Base-by-base conservation (phyloP, 2,797 vertebrate species). In the Xyrichtys novacula region DNA sequence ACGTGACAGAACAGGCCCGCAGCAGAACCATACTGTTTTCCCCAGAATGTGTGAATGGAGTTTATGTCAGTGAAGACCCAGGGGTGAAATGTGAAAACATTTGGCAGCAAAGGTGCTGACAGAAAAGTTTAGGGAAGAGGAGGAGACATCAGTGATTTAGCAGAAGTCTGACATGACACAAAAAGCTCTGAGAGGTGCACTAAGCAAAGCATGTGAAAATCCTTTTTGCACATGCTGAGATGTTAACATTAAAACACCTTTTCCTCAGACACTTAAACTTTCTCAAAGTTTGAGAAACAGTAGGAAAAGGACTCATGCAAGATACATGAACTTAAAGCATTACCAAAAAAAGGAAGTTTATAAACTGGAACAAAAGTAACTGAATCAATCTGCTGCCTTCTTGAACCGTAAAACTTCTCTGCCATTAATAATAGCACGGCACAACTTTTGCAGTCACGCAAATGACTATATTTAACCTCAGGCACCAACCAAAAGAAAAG, bases 71-170 rank as follows among this genome's bases (percentile, higher is more conserved):
- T 6, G 9, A 65, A 71, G 48, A 74, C 82, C 74, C 85, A 47
- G 20, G 83, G 74, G 85, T 66, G 43, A 76, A 65, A 80, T 28
- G 81, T 64, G 70, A 85, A 87, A 86, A 84, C 78, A 75, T 84
- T 60, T 64, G 49, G 20, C 32, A 44, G 68, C 1, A 1, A 65
- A 88, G 73, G 87, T 76, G 78, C 63, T 83, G 80, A 90, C 84
- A 84, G 83, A 65, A 74, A 78, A 62, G 48, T 71, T 85, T 58
- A 52, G 57, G 34, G 68, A 57, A 38, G 65, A 57, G 40, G 65
- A 67, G 44, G 56, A 68, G 22, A 69, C n/a, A 32, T 17, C 39
- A 71, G 57, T 31, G 63, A 73, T 69, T 57, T 39, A 52, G 50
- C 32, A 44, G 50, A 67, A 38, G 26, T 50, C 63, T 52, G 36